Evolutionary conservation across 2,888 invertebrate genomes (phyloP), one percentile per base, ranked within the genome.

Genomic region (Cryptophagus acutangulus): DNA sequence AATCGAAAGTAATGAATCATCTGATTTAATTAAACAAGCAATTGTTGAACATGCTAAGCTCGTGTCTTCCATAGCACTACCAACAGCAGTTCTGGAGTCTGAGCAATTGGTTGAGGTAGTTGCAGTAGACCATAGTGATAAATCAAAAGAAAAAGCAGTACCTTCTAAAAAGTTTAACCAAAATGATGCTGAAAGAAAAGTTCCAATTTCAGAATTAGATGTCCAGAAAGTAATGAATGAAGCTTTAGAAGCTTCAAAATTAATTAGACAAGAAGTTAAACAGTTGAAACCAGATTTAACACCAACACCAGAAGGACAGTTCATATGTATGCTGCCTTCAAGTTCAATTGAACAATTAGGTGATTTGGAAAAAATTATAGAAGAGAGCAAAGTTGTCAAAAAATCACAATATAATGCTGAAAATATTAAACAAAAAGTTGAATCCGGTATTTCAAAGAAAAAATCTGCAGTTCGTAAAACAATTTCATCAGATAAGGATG

Each of bases 221-320:
- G 64, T 71, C n/a, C 56, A 61, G 24, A 67, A 66, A 49, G 60
- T 72, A n/a, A 70, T 73, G 57, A 65, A 63, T 16, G 72, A 72
- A 56, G 71, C 71, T 5, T 57, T 73, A 17, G 72, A 72, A 53
- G 70, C 63, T n/a, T 67, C 72, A 1, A 66, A 70, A 36, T 70
- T 71, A 55, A 72, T 74, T 16, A 67, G 72, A 45, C 66, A 71
- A 30, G 71, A 74, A 52, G 71, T 74, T 0, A 71, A 68, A 48
- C 69, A 71, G 56, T 42, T 73, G 6, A 73, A 73, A 55, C 74
- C 74, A n/a, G 73, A 74, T 52, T 54, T 74, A 40, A 73, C 73
- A 2, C 72, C 73, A n/a, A 74, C 73, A 2, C 73, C 73, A 2
- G 71, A 72, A 50, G 71, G 70, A 4, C 67, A 68, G 41, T 43